Base-by-base conservation (phyloP, 2,888 invertebrate species). In the Chymomyza procnemis region DNA sequence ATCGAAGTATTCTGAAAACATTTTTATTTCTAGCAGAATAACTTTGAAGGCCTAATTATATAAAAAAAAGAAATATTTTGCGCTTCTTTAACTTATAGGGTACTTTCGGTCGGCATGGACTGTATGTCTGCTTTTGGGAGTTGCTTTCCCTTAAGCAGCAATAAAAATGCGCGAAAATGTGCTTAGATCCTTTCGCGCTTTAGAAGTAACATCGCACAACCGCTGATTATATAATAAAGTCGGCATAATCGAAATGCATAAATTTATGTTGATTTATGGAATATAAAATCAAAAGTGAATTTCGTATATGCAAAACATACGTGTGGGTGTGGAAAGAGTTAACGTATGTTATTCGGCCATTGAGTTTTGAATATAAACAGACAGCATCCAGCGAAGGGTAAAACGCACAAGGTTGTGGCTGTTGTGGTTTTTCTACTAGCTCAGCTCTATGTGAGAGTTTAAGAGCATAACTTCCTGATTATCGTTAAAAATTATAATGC, bases 191-290 rank as follows among this genome's bases (percentile, higher is more conserved):
- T 56, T 30, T 56, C 30, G 14, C 26, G 56, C 54, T 30, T 62
- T 64, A 62, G 64, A 57, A 50, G 68, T 67, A 77, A 71, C 76
- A 75, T 77, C 74, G 80, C 77, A 76, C 84, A 77, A 70, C 70
- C 74, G 66, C 67, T 80, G 84, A 81, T 81, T 81, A 81, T 79
- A 73, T 84, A 79, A 75, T 75, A 79, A 74, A 63, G 77, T 84
- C 75, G 77, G 79, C 74, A 80, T 80, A 74, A 80, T 60, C 84
- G 66, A 70, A 74, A 74, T 69, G 72, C 77, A 68, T 71, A 71
- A 80, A 80, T 81, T 84, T 84, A 84, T 84, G 81, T 73, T 80
- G 80, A 81, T 84, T 81, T 56, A 21, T 26, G 56, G 55, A 57
- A 50, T 34, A 34, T 64, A 54, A 72, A 71, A 60, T 50, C 19